These are phyloP conservation scores for Gallinago undulata DNA, from an alignment of 2,113 vertebrate species.

Conservation along the genomic window DNA sequence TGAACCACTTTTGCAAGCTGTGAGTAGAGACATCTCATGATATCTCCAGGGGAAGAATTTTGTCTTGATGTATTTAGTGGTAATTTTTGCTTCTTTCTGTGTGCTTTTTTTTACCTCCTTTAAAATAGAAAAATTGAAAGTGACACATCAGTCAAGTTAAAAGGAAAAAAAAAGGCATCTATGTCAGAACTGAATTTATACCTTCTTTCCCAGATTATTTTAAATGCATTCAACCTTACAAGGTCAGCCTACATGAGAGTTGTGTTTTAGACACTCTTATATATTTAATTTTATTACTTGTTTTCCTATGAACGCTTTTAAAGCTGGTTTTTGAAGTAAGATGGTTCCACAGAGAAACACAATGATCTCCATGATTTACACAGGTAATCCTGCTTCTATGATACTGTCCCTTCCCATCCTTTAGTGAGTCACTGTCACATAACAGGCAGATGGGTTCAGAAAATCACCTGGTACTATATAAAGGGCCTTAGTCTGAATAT, in stretches of 20 bases:
- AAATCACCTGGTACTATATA: background rate
- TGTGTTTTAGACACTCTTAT: background rate
- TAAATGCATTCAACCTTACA: background rate
- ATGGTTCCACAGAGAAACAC: background rate
- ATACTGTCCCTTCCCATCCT: background rate
- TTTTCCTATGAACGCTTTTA: background rate
- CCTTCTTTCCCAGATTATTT: background rate
- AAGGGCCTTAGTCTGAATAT: background rate
- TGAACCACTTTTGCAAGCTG: background rate
- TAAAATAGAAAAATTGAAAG: background rate
- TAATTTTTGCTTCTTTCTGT: background rate
- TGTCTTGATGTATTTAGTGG: background rate
- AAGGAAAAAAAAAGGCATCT: background rate
- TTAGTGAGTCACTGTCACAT: background rate
- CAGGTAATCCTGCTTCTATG: background rate
- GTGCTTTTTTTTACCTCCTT: background rate
- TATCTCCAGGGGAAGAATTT: background rate
- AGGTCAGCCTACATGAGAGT: background rate
- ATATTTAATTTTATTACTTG: background rate
- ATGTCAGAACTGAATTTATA: background rate
- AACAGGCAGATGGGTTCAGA: background rate
- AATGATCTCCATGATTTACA: background rate
- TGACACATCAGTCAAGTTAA: background rate
- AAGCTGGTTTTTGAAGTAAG: background rate
- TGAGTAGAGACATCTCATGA: background rate